Conservation (phyloP, 2,113 vertebrate species). For the Cricetomys ansorgei region DNA sequence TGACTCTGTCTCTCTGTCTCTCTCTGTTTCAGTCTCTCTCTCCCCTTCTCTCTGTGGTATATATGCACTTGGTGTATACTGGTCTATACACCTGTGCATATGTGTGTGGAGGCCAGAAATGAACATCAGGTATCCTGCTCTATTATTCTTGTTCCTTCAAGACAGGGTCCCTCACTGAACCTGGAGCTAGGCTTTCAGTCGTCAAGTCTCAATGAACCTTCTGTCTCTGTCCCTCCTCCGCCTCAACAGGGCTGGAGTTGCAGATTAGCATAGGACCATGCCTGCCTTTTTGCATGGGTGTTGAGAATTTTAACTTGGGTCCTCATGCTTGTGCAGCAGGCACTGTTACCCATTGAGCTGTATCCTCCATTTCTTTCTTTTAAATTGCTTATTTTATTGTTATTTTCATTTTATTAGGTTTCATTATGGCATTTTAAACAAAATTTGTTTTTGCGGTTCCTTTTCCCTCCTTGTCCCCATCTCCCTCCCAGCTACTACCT, state of each 20-base stretch:
- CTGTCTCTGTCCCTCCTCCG: too few relatives aligned
- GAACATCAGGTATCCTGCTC: not conserved
- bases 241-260: not conserved
- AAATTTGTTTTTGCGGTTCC: too few relatives aligned
- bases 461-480: not conserved
- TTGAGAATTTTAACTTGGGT: not conserved
- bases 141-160: too few relatives aligned
- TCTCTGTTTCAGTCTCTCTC: not conserved
- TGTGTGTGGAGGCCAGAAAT: not conserved
- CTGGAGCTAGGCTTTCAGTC: not conserved
- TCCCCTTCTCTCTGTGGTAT: not conserved
- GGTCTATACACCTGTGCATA: not conserved
- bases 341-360: not conserved
- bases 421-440: not conserved
- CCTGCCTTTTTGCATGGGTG: not conserved
- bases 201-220: not conserved
- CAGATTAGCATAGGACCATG: too few relatives aligned
- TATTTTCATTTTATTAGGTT: not conserved
- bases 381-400: not conserved
- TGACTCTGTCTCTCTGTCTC: not conserved
- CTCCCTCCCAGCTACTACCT: fast-evolving
- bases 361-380: not conserved
- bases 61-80: not conserved
- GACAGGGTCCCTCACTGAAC: not conserved
- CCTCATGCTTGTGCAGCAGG: not conserved